Conservation (phyloP, 2,888 invertebrate species). For the Apotomis betuletana region DNA sequence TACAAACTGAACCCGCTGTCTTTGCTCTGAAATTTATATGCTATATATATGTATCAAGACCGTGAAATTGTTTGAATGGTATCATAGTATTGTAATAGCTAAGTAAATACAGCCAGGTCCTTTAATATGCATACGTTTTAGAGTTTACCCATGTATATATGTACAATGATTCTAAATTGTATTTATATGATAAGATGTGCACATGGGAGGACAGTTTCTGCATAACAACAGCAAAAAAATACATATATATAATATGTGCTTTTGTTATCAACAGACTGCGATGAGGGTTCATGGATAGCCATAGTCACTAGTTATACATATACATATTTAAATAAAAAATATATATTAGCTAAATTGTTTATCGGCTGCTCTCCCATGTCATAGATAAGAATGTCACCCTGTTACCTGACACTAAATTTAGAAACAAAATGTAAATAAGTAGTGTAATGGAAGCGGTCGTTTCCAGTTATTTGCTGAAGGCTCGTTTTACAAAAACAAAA, state of each 20-base stretch:
- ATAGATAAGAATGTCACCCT: conserved; percentile 35
- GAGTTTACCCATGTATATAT: neutral
- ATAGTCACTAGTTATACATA: no score
- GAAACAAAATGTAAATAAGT: conserved; percentile 7
- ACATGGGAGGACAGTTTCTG: neutral
- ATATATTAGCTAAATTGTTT: neutral
- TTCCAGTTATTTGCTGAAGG: neutral
- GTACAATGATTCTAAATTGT: neutral
- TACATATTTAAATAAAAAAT: no score
- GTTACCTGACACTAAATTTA: conserved; percentile 39
- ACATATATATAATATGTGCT: no score
- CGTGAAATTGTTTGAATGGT: no score
- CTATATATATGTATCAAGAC: no score
- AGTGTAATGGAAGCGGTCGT: conserved; percentile 1
- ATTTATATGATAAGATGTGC: neutral
- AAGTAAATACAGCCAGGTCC: no score
- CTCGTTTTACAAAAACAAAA: conserved; percentile 3
- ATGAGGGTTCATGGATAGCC: no score
- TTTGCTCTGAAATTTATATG: no score
- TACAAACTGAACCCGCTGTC: no score
- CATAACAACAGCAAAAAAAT: no score
- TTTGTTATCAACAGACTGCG: no score
- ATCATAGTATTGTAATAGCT: no score
- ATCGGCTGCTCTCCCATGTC: neutral
- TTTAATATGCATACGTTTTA: neutral